These are phyloP conservation scores for Drosophila kanapiae DNA, from an alignment of 1,140 invertebrate species.

Conservation along the genomic window DNA sequence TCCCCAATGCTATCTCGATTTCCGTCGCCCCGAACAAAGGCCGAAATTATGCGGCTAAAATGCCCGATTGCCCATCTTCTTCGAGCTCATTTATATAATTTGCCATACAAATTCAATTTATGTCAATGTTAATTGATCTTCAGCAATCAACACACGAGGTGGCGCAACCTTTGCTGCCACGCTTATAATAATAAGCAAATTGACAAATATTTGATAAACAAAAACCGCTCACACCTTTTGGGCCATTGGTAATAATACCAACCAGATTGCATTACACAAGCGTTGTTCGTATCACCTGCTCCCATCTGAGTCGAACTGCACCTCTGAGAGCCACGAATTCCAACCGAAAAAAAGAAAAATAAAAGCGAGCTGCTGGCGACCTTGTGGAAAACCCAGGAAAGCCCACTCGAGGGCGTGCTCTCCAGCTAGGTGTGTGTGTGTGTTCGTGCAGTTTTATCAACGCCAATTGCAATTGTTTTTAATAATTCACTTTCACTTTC, in stretches of 20 bases:
- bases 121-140: constrained; percentile 19
- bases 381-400: constrained; percentile 5
- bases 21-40: background rate
- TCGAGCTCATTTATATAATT: constrained; percentile 6
- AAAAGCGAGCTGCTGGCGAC: background rate
- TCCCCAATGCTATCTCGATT: background rate
- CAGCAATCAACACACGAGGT: background rate
- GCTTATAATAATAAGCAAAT: constrained; percentile 5
- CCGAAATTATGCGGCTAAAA: background rate
- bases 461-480: constrained; percentile 74
- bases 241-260: background rate
- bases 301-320: background rate
- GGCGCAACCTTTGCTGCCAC: background rate
- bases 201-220: constrained; percentile 7
- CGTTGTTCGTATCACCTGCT: no score
- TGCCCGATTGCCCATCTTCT: background rate
- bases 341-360: background rate
- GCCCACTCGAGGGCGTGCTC: background rate
- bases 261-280: constrained; percentile 4
- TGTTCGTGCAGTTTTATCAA: constrained; percentile 62
- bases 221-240: constrained; percentile 10
- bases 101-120: constrained; percentile 14
- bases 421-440: no score
- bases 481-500: constrained; percentile 77
- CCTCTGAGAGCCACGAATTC: background rate